Conservation (phyloP, 2,797 vertebrate species). For the Enteromius treurensis region DNA sequence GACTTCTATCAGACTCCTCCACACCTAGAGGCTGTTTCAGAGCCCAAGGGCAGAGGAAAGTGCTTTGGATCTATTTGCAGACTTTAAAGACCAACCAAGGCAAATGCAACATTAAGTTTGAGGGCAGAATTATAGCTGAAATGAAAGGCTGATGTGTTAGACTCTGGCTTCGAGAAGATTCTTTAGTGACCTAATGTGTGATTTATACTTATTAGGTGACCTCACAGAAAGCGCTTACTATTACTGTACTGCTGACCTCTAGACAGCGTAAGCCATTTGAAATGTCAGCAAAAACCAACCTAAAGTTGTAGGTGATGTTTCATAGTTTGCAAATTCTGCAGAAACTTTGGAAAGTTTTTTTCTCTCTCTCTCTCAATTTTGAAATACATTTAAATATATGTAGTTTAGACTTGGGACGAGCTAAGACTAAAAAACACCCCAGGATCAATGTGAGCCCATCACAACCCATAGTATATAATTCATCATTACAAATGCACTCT, state of each 20-base stretch:
- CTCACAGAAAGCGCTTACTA: background rate
- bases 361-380: background rate
- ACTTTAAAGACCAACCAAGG: constrained; percentile 16
- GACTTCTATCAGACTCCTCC: constrained; percentile 53
- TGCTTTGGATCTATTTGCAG: constrained; percentile 33
- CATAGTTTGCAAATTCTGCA: constrained; percentile 1
- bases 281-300: constrained; percentile 8
- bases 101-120: constrained; percentile 32
- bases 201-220: constrained; percentile 16
- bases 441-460: background rate
- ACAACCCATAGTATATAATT: background rate
- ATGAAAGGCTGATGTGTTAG: constrained; percentile 11
- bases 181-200: background rate
- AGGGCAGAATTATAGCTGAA: constrained; percentile 10
- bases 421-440: background rate
- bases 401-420: background rate
- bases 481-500: background rate
- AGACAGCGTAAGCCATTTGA: background rate
- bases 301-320: constrained; percentile 2
- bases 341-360: background rate
- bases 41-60: constrained; percentile 23
- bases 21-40: constrained; percentile 26
- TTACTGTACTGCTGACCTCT: constrained; percentile 14
- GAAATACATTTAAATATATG: background rate
- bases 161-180: background rate